Base-by-base conservation (phyloP, 2,113 vertebrate genomes). In the Gopherus evgoodei region DNA sequence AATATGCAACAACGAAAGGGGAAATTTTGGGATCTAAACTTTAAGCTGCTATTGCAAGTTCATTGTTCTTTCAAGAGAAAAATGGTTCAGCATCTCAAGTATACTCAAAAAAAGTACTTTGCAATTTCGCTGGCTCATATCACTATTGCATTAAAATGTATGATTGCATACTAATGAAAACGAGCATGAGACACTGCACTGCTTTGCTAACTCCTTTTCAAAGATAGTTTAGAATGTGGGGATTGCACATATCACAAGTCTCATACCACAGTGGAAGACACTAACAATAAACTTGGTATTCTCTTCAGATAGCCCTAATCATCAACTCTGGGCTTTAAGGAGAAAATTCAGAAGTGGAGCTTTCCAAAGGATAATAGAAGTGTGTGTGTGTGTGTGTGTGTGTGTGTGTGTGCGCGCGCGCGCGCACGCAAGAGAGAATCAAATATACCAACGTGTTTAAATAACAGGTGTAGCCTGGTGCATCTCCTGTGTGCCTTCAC, bases 21-120 rank as follows among this genome's bases (percentile, higher is more conserved):
- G 78, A 87, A 96, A 96, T 96, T 86, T 95, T 97, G 95, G 87
- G 38, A 54, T 97, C 91, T 97, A 96, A 97, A 95, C 93, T 87
- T 94, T 87, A 72, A 89, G 54, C 57, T 92, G 90, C 91, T 97
- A 97, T 11, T 93, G 90, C 94, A 92, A 84, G 90, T 95, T 96
- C 96, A 95, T 90, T 96, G 93, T 94, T 96, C 90, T 95, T 94
- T 87, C 91, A 91, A 54, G 93, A 93, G 89, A 94, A 95, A 96
- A 98, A 96, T 56, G 62, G 81, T 96, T 97, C 95, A 98, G 95
- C 95, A 94, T 89, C 95, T 95, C 94, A 93, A 93, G 88, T 8
- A 31, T 4, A 84, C 52, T 79, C 88, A 95, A 84, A 80, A 96
- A 83, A 14, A 35, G 80, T 91, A 91, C 96, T 91, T 91, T 92